Evolutionary conservation across 2,888 invertebrate genomes (phyloP), one percentile per base, ranked within the genome.

Genomic region (Nomada lathburiana): DNA sequence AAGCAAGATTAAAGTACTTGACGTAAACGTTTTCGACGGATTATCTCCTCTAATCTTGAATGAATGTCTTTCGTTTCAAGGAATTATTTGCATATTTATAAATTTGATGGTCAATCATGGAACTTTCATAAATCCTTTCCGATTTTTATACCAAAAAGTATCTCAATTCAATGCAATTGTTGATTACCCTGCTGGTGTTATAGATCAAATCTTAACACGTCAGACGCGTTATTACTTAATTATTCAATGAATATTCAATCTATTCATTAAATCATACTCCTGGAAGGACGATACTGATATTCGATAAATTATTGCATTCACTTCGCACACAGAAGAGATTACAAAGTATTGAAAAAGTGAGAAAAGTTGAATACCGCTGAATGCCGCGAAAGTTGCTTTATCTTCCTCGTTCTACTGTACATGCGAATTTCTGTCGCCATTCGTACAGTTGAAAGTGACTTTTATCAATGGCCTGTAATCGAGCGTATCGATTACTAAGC

Each of bases 351-450:
- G 13, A 72, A 18, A 42, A 11, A 62, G 13, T 9, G 20, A 13
- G 20, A 29, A 47, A 69, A 23, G 5, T 29, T 16, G 47, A 67
- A 47, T 1, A 5, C 13, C 11, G 44, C 18, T 11, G 73, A 55
- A 52, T 29, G 26, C 1, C 23, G n/a, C 10, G 55, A 1, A 53
- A 26, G 44, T 47, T 4, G 23, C 44, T 16, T 44, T 52, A n/a
- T 60, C 47, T 2, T 44, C 60, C 13, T 16, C 13, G 13, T 16
- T 42, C 36, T n/a, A 20, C n/a, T 53, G 18, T 29, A 23, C 68
- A 52, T 50, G 62, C 42, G 60, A 69, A 70, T 70, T 53, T 71
- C 72, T 64, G 77, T 82, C 87, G 84, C 74, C 77, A 67, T 82
- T 86, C 74, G 68, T 23, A 44, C 53, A 71, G 16, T 36, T 16